Percentiles rank a stretch among this genome's conserved stretches.
phyloP scores from a whole-genome alignment of 2,113 vertebrate species.

The Cyphotilapia sp. region DNA sequence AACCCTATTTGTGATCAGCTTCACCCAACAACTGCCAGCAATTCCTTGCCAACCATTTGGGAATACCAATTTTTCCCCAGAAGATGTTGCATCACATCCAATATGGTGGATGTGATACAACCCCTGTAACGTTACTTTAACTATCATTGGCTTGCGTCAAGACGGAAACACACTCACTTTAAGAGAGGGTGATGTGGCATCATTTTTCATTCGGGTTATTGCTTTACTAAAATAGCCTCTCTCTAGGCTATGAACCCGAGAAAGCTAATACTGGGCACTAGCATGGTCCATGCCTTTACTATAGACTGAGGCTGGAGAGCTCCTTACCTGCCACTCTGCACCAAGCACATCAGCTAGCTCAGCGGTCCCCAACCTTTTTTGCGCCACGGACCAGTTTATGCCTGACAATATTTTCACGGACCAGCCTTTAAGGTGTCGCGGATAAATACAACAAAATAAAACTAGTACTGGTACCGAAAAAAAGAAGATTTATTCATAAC shows the following conservation, averaged over 20 bases:
- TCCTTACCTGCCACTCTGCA: background rate
- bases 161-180: background rate
- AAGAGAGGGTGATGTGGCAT: background rate
- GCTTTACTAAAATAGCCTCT: background rate
- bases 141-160: background rate
- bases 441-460: too few species aligned
- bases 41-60: background rate
- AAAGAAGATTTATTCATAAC: too few species aligned
- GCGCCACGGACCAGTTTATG: too few species aligned
- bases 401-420: too few species aligned
- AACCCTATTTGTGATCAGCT: background rate
- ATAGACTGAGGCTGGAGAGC: background rate
- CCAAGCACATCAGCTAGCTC: background rate
- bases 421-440: too few species aligned
- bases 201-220: background rate
- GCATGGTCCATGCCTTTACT: background rate
- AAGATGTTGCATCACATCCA: background rate
- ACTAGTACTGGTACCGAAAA: too few species aligned
- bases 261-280: background rate
- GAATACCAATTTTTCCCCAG: background rate
- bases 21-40: background rate
- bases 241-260: background rate
- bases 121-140: background rate
- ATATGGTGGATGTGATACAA: background rate
- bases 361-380: too few species aligned